A percentile compares a stretch with the other conserved stretches of the same genome.
Conservation (phyloP, 2,113 vertebrate species). For the Cephalopholis sonnerati region DNA sequence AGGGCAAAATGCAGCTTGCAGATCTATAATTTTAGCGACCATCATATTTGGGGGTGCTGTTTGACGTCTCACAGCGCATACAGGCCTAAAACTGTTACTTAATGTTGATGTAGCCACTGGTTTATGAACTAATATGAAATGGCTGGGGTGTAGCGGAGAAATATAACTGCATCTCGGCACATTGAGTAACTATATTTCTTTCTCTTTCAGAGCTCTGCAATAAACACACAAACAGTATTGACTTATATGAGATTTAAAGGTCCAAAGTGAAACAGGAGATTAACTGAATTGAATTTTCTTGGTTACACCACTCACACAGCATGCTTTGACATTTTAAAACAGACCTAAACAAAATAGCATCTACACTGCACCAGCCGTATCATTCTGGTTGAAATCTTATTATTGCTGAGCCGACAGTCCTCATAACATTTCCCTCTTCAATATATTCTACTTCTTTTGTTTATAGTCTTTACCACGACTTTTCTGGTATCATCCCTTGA, state of each 20-base stretch:
- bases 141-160: background rate
- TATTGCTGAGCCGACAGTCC: slow-evolving; percentile 13
- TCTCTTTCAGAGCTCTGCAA: background rate
- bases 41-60: background rate
- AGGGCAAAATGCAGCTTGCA: slow-evolving; percentile 51
- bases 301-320: background rate
- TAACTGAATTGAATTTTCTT: background rate
- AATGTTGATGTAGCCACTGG: background rate
- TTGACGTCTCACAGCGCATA: slow-evolving; percentile 15
- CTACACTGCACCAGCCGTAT: background rate
- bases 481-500: slow-evolving; percentile 22
- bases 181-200: too few relatives aligned
- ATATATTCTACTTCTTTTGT: slow-evolving; percentile 19
- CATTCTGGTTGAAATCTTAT: slow-evolving; percentile 12
- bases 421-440: slow-evolving; percentile 13
- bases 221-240: slow-evolving; percentile 6
- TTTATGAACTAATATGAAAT: slow-evolving; percentile 16
- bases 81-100: background rate
- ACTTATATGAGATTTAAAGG: slow-evolving; percentile 11
- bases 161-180: background rate
- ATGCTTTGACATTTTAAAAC: background rate
- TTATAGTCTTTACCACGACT: background rate
- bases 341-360: background rate
- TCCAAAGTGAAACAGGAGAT: slow-evolving; percentile 23
- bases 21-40: slow-evolving; percentile 17